These are phyloP conservation scores for Erythrolamprus reginae DNA, from an alignment of 2,113 vertebrate genomes.

Conservation along the genomic window DNA sequence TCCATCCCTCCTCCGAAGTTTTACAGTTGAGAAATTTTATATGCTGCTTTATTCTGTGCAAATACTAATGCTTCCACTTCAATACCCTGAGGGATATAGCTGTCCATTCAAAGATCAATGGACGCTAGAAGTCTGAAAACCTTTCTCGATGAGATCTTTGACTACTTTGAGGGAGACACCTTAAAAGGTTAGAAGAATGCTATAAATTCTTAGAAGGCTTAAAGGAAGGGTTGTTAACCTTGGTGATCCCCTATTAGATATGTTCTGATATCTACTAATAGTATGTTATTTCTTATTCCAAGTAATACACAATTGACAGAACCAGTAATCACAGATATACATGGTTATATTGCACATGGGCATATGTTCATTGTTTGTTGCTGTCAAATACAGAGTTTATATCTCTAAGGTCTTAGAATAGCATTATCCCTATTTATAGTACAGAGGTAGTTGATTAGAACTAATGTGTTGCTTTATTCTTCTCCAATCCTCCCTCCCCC, in stretches of 20 bases:
- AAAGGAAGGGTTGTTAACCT: constrained; percentile 50
- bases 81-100: constrained; percentile 50
- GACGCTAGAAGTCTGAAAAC: constrained; percentile 58
- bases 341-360: constrained; percentile 12
- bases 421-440: background rate
- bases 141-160: constrained; percentile 59
- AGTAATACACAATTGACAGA: constrained; percentile 27
- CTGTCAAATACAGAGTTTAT: constrained; percentile 14
- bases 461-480: background rate
- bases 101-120: constrained; percentile 60
- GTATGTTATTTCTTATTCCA: constrained; percentile 20
- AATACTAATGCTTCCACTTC: constrained; percentile 64
- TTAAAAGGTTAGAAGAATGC: constrained; percentile 58
- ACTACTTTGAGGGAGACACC: constrained; percentile 63
- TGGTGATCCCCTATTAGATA: constrained; percentile 34
- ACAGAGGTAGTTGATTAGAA: constrained; percentile 32
- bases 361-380: constrained; percentile 20
- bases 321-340: background rate
- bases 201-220: constrained; percentile 49
- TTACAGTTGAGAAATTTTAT: constrained; percentile 56
- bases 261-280: constrained; percentile 13
- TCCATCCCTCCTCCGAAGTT: constrained; percentile 32
- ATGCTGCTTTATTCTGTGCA: constrained; percentile 57
- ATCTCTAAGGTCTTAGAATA: background rate
- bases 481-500: background rate